Evolutionary conservation across 2,113 vertebrate species (phyloP), one percentile per base, ranked within the genome.

Genomic region (Panurus biarmicus): DNA sequence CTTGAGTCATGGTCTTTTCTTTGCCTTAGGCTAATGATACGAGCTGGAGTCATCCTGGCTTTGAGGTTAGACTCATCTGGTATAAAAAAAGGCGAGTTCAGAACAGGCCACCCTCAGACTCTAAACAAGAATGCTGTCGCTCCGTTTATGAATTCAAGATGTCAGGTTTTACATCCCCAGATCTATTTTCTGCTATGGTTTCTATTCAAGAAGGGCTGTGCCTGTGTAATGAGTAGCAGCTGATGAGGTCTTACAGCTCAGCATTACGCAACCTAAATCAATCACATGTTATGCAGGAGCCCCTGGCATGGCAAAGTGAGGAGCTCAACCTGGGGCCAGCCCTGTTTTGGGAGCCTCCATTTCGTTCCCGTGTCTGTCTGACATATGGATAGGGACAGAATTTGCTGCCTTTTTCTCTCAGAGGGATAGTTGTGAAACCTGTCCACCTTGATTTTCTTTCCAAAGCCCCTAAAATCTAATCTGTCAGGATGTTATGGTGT

Each of bases 61-160:
- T 78, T 96, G 96, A 94, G 94, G 91, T 95, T 96, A 94, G 89
- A 90, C 87, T 94, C 96, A 92, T 95, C 89, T 96, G 90, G 83
- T 85, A 85, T 78, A 26, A 94, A 84, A 89, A 74, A 80, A 89
- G 40, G 48, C 57, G 1, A 95, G 93, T 92, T 95, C 96, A 95
- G 93, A 95, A 40, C 92, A 92, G 95, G 95, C 97, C 95, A 97
- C 97, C 95, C 95, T 97, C 96, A 94, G 93, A 92, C 87, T 96
- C 93, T 78, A 90, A 93, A 93, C 90, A 96, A 95, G 89, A 96
- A 94, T 60, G 94, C 94, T 95, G 94, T 95, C 72, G 85, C 96
- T 94, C 3, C 0, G 14, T 83, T 97, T 95, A 97, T 96, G 92
- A 96, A 95, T 97, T 96, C 95, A 96, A 97, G 94, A 95, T 97